Evolutionary conservation across 2,113 vertebrate species (phyloP), one percentile per base, ranked within the genome.

Genomic region (Stegastes partitus): DNA sequence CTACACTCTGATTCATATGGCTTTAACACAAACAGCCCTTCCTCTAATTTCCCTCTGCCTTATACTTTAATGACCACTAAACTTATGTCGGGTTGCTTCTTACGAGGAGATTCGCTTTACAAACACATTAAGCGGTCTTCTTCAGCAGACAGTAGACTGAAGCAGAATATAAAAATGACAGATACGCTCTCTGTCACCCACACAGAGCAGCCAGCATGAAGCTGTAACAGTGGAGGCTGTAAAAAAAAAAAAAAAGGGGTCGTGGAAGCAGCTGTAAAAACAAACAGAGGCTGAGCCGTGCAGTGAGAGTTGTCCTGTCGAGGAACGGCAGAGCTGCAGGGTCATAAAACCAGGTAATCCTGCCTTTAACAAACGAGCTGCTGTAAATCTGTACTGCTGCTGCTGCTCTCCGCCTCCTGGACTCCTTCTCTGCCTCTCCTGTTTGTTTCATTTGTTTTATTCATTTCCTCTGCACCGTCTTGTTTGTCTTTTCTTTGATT

Each of bases 191-290:
- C n/a, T n/a, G n/a, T n/a, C n/a, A n/a, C 31, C 4, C 18, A 42
- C 23, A 0, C 62, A 25, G 1, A 8, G 61, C 44, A 39, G 23
- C 65, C 78, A 80, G 63, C 54, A 9, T 70, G 68, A 71, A 50
- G 61, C 64, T 47, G 10, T 4, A 47, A 37, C 28, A 57, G 50
- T 22, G 18, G 34, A 15, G 71, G 57, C 22, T 21, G 54, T 42
- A 19, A 68, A 31, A n/a, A n/a, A n/a, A n/a, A n/a, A n/a, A n/a
- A n/a, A n/a, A 64, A 26, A 8, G 15, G 22, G 63, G 23, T 62
- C 5, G 2, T 21, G 31, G 58, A 71, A 47, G 71, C 91, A 91
- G 89, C 79, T 87, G 87, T 75, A 57, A 87, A 79, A 90, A 78
- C 74, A 88, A 82, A 84, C 11, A 56, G 63, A 1, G 25, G 9